phyloP scores from a whole-genome alignment of 2,888 invertebrate genomes.

The Choreutis nemorana region DNA sequence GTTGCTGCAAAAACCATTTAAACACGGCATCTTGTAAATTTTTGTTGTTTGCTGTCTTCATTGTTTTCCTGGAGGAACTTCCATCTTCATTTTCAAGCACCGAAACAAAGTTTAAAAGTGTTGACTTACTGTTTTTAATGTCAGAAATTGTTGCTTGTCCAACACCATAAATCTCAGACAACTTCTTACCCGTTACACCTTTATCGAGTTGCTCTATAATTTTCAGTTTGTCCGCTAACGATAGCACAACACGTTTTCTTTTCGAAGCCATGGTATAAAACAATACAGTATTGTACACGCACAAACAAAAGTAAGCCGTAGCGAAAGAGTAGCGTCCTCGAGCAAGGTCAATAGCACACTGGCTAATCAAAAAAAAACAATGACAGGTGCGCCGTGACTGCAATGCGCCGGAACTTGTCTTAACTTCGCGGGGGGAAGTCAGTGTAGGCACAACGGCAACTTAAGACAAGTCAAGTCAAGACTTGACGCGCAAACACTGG shows the following conservation, averaged over 20 bases:
- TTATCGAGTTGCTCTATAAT: not conserved
- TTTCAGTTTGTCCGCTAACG: conserved; percentile 2
- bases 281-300: too few relatives aligned
- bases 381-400: too few relatives aligned
- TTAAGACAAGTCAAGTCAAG: too few relatives aligned
- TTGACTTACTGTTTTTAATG: conserved; percentile 10
- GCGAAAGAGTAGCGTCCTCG: too few relatives aligned
- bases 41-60: conserved; percentile 12
- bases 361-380: too few relatives aligned
- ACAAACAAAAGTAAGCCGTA: too few relatives aligned
- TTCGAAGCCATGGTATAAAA: too few relatives aligned
- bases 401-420: too few relatives aligned
- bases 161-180: conserved; percentile 15
- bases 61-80: conserved; percentile 12
- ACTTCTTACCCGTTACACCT: conserved; percentile 11
- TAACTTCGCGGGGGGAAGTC: too few relatives aligned
- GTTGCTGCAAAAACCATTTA: conserved; percentile 4
- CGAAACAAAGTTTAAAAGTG: conserved; percentile 13
- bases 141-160: conserved; percentile 7
- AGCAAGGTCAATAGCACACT: too few relatives aligned
- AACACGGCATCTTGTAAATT: conserved; percentile 16
- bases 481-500: too few relatives aligned
- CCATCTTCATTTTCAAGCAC: conserved; percentile 13
- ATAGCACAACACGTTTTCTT: conserved; percentile 4
- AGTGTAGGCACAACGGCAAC: too few relatives aligned